Evolutionary conservation across 2,797 vertebrate genomes (phyloP).

Genomic region (Lateolabrax maculatus): DNA sequence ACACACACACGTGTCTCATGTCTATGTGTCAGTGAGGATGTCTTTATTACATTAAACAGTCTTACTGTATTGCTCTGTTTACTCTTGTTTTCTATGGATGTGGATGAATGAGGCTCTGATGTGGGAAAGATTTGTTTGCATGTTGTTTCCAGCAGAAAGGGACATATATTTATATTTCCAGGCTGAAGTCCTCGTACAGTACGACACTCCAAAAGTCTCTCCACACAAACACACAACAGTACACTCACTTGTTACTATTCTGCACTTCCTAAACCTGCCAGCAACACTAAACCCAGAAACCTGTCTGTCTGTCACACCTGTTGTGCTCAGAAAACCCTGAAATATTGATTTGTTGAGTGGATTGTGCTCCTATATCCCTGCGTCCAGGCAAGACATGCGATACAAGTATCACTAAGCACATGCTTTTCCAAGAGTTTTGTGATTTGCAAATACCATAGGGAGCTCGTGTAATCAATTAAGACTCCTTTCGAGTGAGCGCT

Average conservation of each 20-base stretch:
- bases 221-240: background rate
- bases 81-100: slow-evolving; percentile 37
- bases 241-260: background rate
- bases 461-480: slow-evolving; percentile 11
- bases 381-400: slow-evolving; percentile 1
- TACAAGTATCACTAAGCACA: background rate
- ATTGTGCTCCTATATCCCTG: slow-evolving; percentile 25
- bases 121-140: slow-evolving; percentile 7
- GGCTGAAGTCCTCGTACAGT: background rate
- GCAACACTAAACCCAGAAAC: background rate
- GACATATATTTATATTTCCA: slow-evolving; percentile 22
- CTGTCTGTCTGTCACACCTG: slow-evolving; percentile 42
- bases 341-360: slow-evolving; percentile 53
- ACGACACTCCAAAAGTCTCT: background rate
- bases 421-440: slow-evolving; percentile 12
- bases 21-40: slow-evolving; percentile 52
- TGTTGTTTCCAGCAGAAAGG: slow-evolving; percentile 9
- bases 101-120: slow-evolving; percentile 34
- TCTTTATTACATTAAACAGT: slow-evolving; percentile 53
- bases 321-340: slow-evolving; percentile 50
- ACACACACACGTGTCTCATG: slow-evolving; percentile 32
- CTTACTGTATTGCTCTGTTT: slow-evolving; percentile 41
- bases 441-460: background rate
- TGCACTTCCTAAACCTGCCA: background rate
- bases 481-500: background rate